Percentiles rank a stretch among this genome's conserved stretches.
Evolutionary conservation across 2,113 vertebrate genomes (phyloP).

Genomic region (Columbina picui): DNA sequence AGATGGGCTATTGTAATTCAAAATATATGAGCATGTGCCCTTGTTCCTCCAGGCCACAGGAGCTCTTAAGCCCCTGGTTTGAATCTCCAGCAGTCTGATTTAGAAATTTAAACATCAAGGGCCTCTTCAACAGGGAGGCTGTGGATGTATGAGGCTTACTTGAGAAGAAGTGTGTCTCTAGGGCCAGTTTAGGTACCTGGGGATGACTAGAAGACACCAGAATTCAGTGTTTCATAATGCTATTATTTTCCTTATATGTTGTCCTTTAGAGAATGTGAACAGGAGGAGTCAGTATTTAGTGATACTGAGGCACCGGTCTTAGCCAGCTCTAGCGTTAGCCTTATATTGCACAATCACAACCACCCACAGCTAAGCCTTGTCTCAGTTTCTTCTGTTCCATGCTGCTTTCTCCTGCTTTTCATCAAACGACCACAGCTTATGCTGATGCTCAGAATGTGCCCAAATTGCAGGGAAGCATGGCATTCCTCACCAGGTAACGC

Average conservation of each 20-base stretch:
- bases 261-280: background rate
- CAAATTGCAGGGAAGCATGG: background rate
- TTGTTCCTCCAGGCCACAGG: background rate
- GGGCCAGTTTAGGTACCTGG: background rate
- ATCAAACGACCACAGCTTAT: background rate
- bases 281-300: background rate
- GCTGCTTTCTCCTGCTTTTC: background rate
- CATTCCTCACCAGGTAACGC: background rate
- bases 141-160: background rate
- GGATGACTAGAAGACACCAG: background rate
- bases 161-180: background rate
- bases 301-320: fast-evolving
- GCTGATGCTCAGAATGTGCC: background rate
- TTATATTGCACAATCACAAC: background rate
- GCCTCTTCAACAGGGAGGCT: background rate
- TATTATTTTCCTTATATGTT: background rate
- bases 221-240: background rate
- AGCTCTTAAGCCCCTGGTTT: background rate
- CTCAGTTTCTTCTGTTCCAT: background rate
- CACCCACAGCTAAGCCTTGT: background rate
- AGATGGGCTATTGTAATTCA: background rate
- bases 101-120: background rate
- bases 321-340: background rate
- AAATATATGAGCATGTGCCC: background rate
- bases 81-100: background rate